Percentiles rank a stretch among this genome's conserved stretches.
Evolutionary conservation across 2,888 invertebrate species (phyloP).

Genomic region (Cetonia aurata): DNA sequence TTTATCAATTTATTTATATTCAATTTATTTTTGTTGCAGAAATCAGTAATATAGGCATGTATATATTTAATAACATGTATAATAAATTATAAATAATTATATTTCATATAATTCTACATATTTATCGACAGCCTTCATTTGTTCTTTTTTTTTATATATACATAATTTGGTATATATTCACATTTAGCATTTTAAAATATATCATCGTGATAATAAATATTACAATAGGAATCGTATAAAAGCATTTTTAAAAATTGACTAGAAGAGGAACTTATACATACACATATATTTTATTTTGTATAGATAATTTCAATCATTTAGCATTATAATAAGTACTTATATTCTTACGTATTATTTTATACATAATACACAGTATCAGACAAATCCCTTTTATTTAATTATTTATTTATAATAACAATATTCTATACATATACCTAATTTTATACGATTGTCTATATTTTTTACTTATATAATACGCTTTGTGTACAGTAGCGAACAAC

Average conservation of each 20-base stretch:
- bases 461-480: too few relatives aligned
- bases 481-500: too few relatives aligned
- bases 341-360: not conserved
- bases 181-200: not conserved
- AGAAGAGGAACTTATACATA: constrained; percentile 59
- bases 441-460: constrained; percentile 26
- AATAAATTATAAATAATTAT: too few relatives aligned
- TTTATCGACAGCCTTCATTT: constrained; percentile 25
- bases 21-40: too few relatives aligned
- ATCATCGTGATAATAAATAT: constrained; percentile 7
- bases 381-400: too few relatives aligned
- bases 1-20: too few relatives aligned
- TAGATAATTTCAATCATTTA: constrained; percentile 11
- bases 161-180: not conserved
- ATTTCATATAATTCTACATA: too few relatives aligned
- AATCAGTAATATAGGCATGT: too few relatives aligned
- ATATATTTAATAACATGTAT: too few relatives aligned
- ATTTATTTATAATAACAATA: not conserved
- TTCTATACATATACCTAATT: not conserved
- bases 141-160: not conserved
- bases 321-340: constrained; percentile 4
- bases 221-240: constrained; percentile 50
- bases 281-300: not conserved
- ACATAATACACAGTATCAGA: too few relatives aligned
- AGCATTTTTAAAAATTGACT: constrained; percentile 60